Evolutionary conservation across 2,888 invertebrate species (phyloP), one percentile per base, ranked within the genome.

Genomic region (Heliconius ismenius): DNA sequence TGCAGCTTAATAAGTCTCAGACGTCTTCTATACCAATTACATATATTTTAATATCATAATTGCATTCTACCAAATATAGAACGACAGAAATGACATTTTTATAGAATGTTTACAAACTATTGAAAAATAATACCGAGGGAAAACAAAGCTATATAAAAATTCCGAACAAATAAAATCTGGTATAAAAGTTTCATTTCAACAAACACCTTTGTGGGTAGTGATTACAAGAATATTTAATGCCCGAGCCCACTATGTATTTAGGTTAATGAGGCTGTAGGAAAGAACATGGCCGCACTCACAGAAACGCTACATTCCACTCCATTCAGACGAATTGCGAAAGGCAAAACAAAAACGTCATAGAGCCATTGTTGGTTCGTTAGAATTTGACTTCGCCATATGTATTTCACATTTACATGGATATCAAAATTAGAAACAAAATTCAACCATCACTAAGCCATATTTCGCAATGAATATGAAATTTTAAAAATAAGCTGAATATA

Each of bases 201-300:
- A 60, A 73, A 76, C 70, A 76, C 58, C 76, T 74, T 75, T 76
- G 68, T 75, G 24, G 32, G 68, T 18, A 60, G 67, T 72, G 75
- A 79, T 80, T 79, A 80, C 72, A 76, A 75, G 68, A 80, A 79
- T 78, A 76, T 79, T 74, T 80, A 79, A 78, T 72, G 67, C 68
- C 73, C 26, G 74, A 75, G 79, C 64, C 39, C 73, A 70, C 76
- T 77, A 70, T 79, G 82, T 83, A 85, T 86, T 86, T 84, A 82
- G 84, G 83, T 84, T 85, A 87, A 87, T 85, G 86, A 85, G 83
- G 80, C 83, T 80, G 78, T 64, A 62, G 74, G 75, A 73, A 73
- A 79, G 76, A 78, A 76, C 73, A 79, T 78, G 79, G 76, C 60
- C 74, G 78, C 43, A 65, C 43, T 70, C 64, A 43, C 36, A 74